These are phyloP conservation scores for Erebia aethiops DNA, from an alignment of 2,888 invertebrate genomes.

Conservation along the genomic window DNA sequence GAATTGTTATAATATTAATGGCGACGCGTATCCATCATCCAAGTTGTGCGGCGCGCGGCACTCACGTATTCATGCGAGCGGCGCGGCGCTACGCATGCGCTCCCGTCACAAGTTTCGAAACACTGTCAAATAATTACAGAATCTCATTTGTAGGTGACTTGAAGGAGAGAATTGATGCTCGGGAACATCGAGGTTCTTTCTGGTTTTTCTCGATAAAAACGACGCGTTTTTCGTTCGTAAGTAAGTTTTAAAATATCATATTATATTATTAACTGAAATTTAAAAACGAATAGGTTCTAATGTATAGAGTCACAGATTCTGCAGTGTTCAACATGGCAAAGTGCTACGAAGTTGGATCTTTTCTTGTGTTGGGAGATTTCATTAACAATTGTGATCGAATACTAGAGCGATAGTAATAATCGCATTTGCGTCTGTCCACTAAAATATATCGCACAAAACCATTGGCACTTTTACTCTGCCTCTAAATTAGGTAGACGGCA, in stretches of 20 bases:
- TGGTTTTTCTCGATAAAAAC: no score
- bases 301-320: no score
- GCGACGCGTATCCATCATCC: neutral
- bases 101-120: neutral
- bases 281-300: no score
- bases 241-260: no score
- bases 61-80: neutral
- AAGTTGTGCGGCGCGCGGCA: neutral
- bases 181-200: neutral
- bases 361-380: no score
- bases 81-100: neutral
- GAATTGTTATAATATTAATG: conserved; percentile 2
- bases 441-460: neutral
- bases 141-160: neutral
- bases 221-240: no score
- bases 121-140: neutral
- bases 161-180: neutral
- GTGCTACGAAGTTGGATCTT: no score
- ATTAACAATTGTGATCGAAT: no score
- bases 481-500: neutral
- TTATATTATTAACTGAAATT: no score
- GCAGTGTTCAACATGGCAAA: no score
- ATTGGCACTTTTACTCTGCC: neutral
- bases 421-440: neutral
- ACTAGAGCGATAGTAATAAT: no score